Conservation (phyloP, 2,797 vertebrate genomes). For the Muscicapa comitata region DNA sequence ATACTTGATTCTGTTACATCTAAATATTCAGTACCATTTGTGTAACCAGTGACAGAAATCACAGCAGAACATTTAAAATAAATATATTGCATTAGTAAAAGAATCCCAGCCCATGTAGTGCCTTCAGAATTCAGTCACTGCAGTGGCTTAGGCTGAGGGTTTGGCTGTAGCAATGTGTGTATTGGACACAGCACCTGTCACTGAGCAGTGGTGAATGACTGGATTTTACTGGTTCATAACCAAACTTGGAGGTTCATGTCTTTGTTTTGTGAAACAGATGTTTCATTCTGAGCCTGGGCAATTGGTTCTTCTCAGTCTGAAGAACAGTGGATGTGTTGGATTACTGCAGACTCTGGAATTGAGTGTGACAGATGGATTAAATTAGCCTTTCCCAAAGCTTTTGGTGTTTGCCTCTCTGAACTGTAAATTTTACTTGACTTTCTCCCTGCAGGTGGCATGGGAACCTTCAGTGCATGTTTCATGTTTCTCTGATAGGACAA, state of each 20-base stretch:
- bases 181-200: neutral
- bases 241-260: constrained; percentile 21
- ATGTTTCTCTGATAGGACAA: neutral
- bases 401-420: constrained; percentile 18
- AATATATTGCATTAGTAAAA: neutral
- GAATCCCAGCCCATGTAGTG: neutral
- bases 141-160: neutral
- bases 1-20: neutral
- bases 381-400: constrained; percentile 25
- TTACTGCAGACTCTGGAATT: constrained; percentile 19
- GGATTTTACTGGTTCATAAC: constrained; percentile 28
- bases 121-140: neutral
- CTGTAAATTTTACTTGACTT: constrained; percentile 1
- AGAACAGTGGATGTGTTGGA: neutral
- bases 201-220: neutral
- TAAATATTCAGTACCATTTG: neutral
- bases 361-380: constrained; percentile 47
- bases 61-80: neutral
- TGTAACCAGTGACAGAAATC: neutral
- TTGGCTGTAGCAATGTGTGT: constrained; percentile 6
- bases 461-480: neutral
- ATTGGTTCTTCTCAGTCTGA: constrained; percentile 14
- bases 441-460: constrained; percentile 37
- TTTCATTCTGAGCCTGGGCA: constrained; percentile 32
- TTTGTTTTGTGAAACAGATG: constrained; percentile 34